Evolutionary conservation across 1,140 invertebrate species (phyloP), one percentile per base, ranked within the genome.

Genomic region (Aphaenogaster rudis): DNA sequence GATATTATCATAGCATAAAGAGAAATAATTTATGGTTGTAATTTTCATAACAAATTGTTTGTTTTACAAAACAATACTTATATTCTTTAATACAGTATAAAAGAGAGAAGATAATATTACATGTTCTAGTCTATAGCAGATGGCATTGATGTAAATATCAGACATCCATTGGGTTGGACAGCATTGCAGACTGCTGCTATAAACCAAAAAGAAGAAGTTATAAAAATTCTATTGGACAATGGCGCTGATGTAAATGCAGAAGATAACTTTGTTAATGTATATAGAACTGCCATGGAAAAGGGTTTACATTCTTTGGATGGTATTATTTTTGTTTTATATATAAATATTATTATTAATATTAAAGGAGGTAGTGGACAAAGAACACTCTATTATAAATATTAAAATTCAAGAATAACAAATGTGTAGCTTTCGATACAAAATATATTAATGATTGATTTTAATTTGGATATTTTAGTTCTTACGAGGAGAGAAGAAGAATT

Each of bases 81-180:
- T 6, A 52, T 7, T 28, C 28, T 28, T 54, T 54, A n/a, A 54
- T n/a, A 17, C n/a, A n/a, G 17, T 52, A 5, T 52, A 52, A 52
- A 17, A 52, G 17, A 17, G 17, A n/a, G n/a, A 54, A 36, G 28
- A 13, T 6, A 63, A 48, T 48, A n/a, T 0, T 36, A 1, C 86
- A 42, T 79, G 79, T 88, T 66, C 8, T 54, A 95, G 94, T 88
- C 88, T 72, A 39, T 94, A 69, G 78, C 92, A 5, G 92, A 93
- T 66, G 95, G 95, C 15, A 93, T 96, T 54, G 95, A 97, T 93
- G 96, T 97, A 8, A 97, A 98, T 95, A 87, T 90, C 67, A 95
- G 97, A 2, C 98, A 98, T 95, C 85, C 95, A 21, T 95, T 98
- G 48, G 98, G 98, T 54, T 99, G 98, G 98, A 98, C 98, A 66